Evolutionary conservation across 2,888 invertebrate species (phyloP), one percentile per base, ranked within the genome.

Genomic region (Arrhopalites spinosus): DNA sequence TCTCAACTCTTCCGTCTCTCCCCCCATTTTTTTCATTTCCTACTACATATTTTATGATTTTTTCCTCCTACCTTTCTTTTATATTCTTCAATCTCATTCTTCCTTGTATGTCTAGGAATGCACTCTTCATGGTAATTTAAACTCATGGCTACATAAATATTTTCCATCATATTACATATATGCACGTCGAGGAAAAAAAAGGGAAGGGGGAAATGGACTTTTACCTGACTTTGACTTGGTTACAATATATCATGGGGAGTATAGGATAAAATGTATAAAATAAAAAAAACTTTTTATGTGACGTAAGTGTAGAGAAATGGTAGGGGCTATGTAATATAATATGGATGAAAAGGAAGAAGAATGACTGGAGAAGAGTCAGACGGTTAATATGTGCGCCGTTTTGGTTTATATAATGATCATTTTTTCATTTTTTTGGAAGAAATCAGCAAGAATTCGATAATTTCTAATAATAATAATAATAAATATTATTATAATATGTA

Each of bases 401-500:
- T 23, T n/a, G 47, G 47, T 68, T 68, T 29, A 67, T 68, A 36
- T 36, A 36, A 36, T 36, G 36, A 36, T 36, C 36, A 36, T 36
- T 36, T 36, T 11, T 36, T 36, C n/a, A n/a, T n/a, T n/a, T n/a
- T n/a, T n/a, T n/a, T n/a, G n/a, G 67, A 67, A 56, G 29, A 70
- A 70, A 25, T 70, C 36, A 70, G 53, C 53, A n/a, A 70, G 27
- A 25, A 47, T 68, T 68, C 27, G 66, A 68, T 70, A 53, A 70
- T 56, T 25, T 53, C 50, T 70, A 68, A 68, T 68, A 47, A 50
- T 68, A 50, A 27, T 27, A 15, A 27, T 63, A 15, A 13, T 63
- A 63, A 15, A 13, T 63, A 63, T 20, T 63, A 64, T 23, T 64
- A 64, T 23, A 5, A n/a, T 29, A 7, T 13, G 25, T 64, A n/a